Evolutionary conservation across 1,140 invertebrate genomes (phyloP).

Genomic region (Drosophila cardini): DNA sequence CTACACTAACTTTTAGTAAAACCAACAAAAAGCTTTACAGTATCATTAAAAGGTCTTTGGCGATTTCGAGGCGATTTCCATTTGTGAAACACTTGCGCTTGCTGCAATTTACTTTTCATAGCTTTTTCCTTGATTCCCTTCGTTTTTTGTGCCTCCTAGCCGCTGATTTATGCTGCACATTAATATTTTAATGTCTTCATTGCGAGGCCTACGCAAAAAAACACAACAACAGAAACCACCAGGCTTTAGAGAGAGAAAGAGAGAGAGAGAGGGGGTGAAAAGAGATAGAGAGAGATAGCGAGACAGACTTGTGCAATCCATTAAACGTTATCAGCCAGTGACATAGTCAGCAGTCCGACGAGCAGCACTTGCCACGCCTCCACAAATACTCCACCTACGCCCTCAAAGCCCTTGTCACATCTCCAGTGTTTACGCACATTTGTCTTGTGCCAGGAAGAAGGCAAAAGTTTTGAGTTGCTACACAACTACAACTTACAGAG

Average conservation of each 20-base stretch:
- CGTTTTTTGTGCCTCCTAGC: background rate
- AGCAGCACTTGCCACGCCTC: conserved; percentile 16
- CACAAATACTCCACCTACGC: background rate
- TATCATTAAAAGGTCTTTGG: background rate
- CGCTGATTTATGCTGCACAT: conserved; percentile 79
- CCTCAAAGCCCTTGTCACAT: background rate
- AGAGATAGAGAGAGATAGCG: no score
- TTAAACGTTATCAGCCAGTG: conserved; percentile 79
- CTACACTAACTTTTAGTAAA: no score
- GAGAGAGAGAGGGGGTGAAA: no score
- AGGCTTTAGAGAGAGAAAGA: conserved; percentile 12
- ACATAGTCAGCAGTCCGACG: conserved; percentile 59
- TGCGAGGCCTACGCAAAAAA: conserved; percentile 57
- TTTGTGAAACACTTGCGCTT: conserved; percentile 17
- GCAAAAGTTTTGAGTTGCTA: conserved; percentile 60
- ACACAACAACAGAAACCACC: conserved; percentile 45
- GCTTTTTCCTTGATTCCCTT: background rate
- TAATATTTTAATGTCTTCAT: conserved; percentile 84
- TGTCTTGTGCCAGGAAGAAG: conserved; percentile 49
- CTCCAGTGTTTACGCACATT: conserved; percentile 68
- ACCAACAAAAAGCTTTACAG: no score
- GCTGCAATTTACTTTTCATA: background rate
- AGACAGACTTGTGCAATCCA: conserved; percentile 62
- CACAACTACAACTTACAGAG: conserved; percentile 49
- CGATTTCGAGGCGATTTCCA: background rate